phyloP scores from a whole-genome alignment of 2,113 vertebrate genomes.

The Hippopotamus amphibius region DNA sequence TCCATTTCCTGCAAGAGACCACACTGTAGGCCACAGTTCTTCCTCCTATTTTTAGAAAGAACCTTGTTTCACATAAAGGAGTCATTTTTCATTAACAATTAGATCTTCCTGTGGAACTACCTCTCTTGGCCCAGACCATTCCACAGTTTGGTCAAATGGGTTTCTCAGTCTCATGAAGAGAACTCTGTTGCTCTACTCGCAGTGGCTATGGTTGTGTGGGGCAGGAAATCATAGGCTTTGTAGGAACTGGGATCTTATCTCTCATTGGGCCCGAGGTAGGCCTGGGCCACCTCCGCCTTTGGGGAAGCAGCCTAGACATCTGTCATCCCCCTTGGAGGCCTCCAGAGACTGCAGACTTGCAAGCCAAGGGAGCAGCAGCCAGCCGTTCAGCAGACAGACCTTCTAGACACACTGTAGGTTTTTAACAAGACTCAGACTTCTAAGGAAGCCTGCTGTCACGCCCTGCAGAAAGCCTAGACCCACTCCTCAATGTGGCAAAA shows the following conservation, averaged over 20 bases:
- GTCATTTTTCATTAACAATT: constrained; percentile 35
- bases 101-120: background rate
- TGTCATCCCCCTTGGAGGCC: background rate
- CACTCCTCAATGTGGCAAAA: background rate
- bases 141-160: background rate
- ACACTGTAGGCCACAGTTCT: background rate
- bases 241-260: background rate
- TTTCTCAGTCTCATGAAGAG: background rate
- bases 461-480: background rate
- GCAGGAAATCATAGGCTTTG: constrained; percentile 20
- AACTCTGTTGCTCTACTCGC: background rate
- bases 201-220: background rate
- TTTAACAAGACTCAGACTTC: constrained; percentile 5
- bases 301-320: background rate
- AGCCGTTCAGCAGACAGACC: background rate
- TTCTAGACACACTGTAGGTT: background rate
- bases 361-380: background rate
- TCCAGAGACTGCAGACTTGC: background rate
- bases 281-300: background rate
- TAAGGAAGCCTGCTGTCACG: constrained; percentile 6
- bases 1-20: constrained; percentile 30
- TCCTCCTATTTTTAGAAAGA: constrained; percentile 5
- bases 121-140: background rate
- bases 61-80: constrained; percentile 13
- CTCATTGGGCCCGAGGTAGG: background rate